These are phyloP conservation scores for Phalacrocorax carbo DNA, from an alignment of 2,113 vertebrate species.

Conservation along the genomic window DNA sequence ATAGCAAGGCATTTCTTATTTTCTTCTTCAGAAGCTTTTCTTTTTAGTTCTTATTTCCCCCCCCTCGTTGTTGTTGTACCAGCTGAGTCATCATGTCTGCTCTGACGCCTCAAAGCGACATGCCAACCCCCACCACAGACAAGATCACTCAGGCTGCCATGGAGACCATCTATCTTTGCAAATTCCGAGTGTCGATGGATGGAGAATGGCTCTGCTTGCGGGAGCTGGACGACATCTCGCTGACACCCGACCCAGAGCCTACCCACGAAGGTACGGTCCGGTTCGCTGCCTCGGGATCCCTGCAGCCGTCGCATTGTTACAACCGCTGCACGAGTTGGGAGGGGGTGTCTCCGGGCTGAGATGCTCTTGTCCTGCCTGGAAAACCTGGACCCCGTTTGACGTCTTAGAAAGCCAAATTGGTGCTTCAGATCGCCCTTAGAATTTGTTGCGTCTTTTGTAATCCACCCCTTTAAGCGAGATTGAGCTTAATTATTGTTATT, in stretches of 20 bases:
- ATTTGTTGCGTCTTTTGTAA: background rate
- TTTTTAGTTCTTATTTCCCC: conserved; percentile 40
- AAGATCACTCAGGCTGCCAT: conserved; percentile 99
- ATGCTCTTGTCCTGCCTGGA: background rate
- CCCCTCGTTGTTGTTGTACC: conserved; percentile 75
- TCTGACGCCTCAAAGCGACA: conserved; percentile 95
- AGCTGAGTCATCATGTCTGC: conserved; percentile 99
- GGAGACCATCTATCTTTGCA: conserved; percentile 99
- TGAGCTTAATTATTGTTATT: background rate
- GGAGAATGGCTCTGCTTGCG: conserved; percentile 98
- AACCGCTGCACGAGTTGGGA: background rate
- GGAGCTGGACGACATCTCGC: conserved; percentile 98
- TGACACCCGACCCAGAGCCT: conserved; percentile 97
- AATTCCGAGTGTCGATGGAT: conserved; percentile 98
- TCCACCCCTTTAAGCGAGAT: background rate
- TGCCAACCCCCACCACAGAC: conserved; percentile 98
- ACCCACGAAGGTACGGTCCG: conserved; percentile 92
- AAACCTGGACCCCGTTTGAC: background rate
- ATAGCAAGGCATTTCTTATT: conserved; percentile 36
- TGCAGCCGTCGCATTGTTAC: background rate
- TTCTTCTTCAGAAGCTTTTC: conserved; percentile 46
- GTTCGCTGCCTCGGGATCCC: background rate
- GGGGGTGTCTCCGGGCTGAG: background rate
- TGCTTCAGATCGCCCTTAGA: background rate
- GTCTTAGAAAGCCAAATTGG: rapidly evolving